Conservation (phyloP, 2,888 invertebrate species). For the Limnephilus rhombicus region DNA sequence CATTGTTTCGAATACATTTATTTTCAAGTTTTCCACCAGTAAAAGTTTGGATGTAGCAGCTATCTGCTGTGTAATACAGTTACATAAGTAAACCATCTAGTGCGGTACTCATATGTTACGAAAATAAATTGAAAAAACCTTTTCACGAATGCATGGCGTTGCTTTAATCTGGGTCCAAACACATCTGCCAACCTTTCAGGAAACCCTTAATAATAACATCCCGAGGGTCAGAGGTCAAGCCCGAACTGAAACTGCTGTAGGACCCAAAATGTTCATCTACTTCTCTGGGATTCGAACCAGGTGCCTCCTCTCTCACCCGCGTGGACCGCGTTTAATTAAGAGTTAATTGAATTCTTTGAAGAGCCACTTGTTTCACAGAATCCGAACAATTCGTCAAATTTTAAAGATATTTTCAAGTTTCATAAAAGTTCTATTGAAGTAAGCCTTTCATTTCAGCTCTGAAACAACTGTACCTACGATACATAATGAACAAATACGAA, state of each 20-base stretch:
- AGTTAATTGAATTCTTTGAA: not conserved
- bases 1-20: not conserved
- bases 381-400: too few species aligned
- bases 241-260: not conserved
- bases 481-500: too few species aligned
- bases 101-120: not conserved
- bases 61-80: not conserved
- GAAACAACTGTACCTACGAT: too few species aligned
- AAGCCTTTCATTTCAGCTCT: too few species aligned
- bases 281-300: not conserved
- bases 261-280: not conserved
- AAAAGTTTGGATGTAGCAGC: not conserved
- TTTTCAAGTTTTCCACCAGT: not conserved
- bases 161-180: not conserved
- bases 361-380: too few species aligned
- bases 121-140: not conserved
- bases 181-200: not conserved
- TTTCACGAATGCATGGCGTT: conserved; percentile 13
- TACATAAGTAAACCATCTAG: not conserved
- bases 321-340: not conserved
- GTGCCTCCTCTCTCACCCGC: not conserved
- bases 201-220: conserved; percentile 14
- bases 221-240: not conserved
- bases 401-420: too few species aligned
- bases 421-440: too few species aligned